Conservation (phyloP, 2,113 vertebrate species). For the Tetrao urogallus region DNA sequence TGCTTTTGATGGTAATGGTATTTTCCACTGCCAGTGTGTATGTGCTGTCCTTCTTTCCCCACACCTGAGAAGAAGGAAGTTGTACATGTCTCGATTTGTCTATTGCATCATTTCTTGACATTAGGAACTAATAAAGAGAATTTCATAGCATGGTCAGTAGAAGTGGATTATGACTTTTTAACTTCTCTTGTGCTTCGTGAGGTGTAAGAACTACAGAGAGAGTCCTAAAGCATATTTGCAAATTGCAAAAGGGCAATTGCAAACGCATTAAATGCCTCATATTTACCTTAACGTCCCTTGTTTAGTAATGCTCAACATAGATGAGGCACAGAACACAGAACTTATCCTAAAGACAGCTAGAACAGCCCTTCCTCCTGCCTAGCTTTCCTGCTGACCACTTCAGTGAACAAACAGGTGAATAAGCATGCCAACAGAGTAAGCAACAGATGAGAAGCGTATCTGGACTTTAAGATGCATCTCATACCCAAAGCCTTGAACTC, state of each 20-base stretch:
- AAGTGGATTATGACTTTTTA: neutral
- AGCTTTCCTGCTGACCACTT: neutral
- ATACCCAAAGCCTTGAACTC: neutral
- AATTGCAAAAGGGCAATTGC: neutral
- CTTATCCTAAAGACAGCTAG: neutral
- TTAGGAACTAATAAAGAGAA: neutral
- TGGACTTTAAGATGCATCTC: neutral
- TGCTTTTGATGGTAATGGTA: neutral
- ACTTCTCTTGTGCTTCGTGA: neutral
- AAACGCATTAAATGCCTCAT: neutral
- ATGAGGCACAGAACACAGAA: neutral
- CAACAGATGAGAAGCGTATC: neutral
- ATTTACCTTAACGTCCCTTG: neutral
- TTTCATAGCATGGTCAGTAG: rapidly evolving
- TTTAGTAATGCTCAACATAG: neutral
- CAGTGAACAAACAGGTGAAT: neutral
- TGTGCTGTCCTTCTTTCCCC: too few relatives aligned
- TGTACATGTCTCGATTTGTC: neutral
- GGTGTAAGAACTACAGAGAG: neutral
- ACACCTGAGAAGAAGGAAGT: neutral
- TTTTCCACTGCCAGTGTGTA: neutral
- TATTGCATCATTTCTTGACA: neutral
- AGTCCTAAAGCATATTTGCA: neutral
- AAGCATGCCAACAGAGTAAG: neutral
- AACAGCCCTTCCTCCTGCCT: neutral